Conservation (phyloP, 2,797 vertebrate genomes). For the Oreochromis grahami region DNA sequence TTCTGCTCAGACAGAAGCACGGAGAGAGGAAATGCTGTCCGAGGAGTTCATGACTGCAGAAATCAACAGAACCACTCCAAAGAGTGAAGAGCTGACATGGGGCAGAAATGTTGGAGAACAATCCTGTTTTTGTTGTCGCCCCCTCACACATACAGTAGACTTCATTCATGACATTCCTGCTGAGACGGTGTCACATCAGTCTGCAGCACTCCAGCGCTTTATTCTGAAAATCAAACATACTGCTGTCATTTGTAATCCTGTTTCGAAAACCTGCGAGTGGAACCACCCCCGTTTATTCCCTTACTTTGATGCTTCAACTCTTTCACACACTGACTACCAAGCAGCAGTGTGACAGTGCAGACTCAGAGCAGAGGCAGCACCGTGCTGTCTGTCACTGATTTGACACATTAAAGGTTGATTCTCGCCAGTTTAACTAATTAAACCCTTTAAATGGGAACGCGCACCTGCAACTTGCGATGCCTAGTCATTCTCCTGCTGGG, state of each 20-base stretch:
- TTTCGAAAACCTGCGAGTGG: not conserved
- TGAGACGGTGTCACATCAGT: not conserved
- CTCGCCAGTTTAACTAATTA: not conserved
- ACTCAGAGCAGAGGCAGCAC: fast-evolving
- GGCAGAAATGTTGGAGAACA: conserved; percentile 37
- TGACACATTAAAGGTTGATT: not conserved
- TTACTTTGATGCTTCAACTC: not conserved
- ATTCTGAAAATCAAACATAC: not conserved
- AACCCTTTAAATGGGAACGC: not conserved
- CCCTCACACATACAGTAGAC: conserved; percentile 20
- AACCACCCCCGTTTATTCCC: fast-evolving
- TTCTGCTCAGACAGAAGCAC: not conserved
- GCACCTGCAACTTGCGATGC: conserved; percentile 20
- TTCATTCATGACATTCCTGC: conserved; percentile 47
- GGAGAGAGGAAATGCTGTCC: not conserved
- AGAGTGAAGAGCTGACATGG: not conserved
- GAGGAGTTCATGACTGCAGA: not conserved
- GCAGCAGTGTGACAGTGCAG: not conserved
- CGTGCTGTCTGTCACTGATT: not conserved
- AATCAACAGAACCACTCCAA: not conserved
- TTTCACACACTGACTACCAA: not conserved
- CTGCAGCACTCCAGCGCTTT: not conserved
- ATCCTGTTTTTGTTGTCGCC: conserved; percentile 39
- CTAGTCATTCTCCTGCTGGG: not conserved
- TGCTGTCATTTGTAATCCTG: not conserved